A percentile compares a stretch with the other conserved stretches of the same genome.
phyloP scores from a whole-genome alignment of 2,888 invertebrate genomes.

The Pterostichus niger region DNA sequence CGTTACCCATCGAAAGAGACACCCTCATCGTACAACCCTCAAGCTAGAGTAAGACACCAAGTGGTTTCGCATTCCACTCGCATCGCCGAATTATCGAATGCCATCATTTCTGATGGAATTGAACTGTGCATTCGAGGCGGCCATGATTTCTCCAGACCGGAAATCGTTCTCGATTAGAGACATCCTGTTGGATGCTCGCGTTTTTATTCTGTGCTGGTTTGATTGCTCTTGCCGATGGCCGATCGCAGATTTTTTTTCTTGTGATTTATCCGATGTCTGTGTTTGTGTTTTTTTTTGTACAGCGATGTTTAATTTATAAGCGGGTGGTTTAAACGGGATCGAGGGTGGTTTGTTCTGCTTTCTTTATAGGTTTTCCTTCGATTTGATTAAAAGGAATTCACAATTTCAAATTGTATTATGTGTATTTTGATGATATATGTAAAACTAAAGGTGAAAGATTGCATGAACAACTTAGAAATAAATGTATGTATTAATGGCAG shows the following conservation, averaged over 20 bases:
- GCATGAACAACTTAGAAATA: too few relatives aligned
- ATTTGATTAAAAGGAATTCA: background rate
- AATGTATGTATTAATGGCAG: too few relatives aligned
- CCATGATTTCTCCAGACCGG: constrained; percentile 54
- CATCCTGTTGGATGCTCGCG: constrained; percentile 34
- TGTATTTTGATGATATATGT: too few relatives aligned
- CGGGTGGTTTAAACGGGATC: background rate
- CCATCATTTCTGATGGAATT: constrained; percentile 68
- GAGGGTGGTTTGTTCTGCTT: background rate
- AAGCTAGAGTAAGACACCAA: background rate
- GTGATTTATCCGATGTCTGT: background rate
- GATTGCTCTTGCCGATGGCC: constrained; percentile 21
- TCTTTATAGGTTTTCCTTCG: background rate
- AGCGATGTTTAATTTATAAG: constrained; percentile 48
- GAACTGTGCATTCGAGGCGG: constrained; percentile 42
- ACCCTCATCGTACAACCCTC: background rate
- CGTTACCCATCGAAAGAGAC: constrained; percentile 41
- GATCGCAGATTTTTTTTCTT: constrained; percentile 15
- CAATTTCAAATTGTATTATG: too few relatives aligned
- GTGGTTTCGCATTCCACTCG: constrained; percentile 61
- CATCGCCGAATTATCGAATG: constrained; percentile 68
- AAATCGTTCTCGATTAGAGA: constrained; percentile 60
- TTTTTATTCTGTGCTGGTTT: constrained; percentile 49
- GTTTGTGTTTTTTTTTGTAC: background rate
- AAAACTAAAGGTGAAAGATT: too few relatives aligned